Conservation (phyloP, 2,113 vertebrate species). For the Nestor notabilis region DNA sequence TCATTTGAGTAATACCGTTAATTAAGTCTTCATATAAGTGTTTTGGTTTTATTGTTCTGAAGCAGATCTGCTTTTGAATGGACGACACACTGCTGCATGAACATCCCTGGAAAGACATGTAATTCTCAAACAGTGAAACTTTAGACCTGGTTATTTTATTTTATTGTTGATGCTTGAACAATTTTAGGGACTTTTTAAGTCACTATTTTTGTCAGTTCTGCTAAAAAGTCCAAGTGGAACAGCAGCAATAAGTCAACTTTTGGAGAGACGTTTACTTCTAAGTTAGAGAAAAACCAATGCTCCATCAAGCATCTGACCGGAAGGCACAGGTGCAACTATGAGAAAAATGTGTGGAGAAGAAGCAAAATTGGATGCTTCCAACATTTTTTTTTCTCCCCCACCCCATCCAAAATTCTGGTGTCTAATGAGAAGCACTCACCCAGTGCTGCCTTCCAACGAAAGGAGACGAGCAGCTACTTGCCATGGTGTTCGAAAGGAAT, state of each 20-base stretch:
- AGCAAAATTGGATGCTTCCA: background rate
- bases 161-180: background rate
- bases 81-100: background rate
- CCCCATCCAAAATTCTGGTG: constrained; percentile 42
- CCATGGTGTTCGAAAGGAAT: constrained; percentile 97
- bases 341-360: background rate
- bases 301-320: constrained; percentile 2
- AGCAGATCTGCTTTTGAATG: background rate
- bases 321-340: background rate
- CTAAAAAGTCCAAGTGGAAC: constrained; percentile 1
- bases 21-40: background rate
- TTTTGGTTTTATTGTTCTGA: background rate
- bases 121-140: background rate
- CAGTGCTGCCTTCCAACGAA: constrained; percentile 86
- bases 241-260: background rate
- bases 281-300: background rate
- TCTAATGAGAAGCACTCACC: constrained; percentile 82
- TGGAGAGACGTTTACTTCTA: background rate
- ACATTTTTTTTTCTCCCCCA: constrained; percentile 9
- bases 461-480: constrained; percentile 93
- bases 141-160: background rate
- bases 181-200: background rate
- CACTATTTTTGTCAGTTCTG: background rate
- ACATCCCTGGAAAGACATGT: background rate
- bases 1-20: background rate